Evolutionary conservation across 2,797 vertebrate genomes (phyloP).

Genomic region (Microctenopoma lineatum): DNA sequence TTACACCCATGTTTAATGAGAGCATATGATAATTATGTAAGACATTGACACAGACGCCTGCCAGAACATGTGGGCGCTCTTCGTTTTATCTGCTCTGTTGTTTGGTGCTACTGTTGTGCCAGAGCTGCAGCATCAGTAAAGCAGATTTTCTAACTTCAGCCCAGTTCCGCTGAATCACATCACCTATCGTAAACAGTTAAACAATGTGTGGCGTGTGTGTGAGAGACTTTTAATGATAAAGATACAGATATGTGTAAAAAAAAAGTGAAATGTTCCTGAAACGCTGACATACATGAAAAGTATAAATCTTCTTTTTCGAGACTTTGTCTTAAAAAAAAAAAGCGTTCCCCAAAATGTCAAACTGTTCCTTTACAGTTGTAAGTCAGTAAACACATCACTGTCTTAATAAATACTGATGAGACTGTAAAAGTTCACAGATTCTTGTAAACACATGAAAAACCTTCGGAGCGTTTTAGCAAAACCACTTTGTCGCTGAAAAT

Average conservation of each 20-base stretch:
- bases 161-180: not conserved
- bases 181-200: not conserved
- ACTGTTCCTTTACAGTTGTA: not conserved
- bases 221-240: too few relatives aligned
- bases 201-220: not conserved
- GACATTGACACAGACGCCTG: too few relatives aligned
- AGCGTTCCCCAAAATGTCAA: not conserved
- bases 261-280: too few relatives aligned
- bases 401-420: not conserved
- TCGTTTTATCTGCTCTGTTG: too few relatives aligned
- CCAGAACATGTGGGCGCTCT: too few relatives aligned
- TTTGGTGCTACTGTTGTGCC: too few relatives aligned
- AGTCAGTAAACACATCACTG: not conserved
- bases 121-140: not conserved
- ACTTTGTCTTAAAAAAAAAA: not conserved
- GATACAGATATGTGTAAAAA: too few relatives aligned
- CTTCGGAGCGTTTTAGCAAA: conserved; percentile 11
- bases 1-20: too few relatives aligned
- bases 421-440: not conserved
- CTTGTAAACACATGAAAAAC: conserved; percentile 11
- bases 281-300: too few relatives aligned
- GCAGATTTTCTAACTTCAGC: not conserved
- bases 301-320: not conserved
- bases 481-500: conserved; percentile 14
- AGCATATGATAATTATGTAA: too few relatives aligned